Conservation (phyloP, 2,888 invertebrate genomes). For the Lycocerus yunnanus region DNA sequence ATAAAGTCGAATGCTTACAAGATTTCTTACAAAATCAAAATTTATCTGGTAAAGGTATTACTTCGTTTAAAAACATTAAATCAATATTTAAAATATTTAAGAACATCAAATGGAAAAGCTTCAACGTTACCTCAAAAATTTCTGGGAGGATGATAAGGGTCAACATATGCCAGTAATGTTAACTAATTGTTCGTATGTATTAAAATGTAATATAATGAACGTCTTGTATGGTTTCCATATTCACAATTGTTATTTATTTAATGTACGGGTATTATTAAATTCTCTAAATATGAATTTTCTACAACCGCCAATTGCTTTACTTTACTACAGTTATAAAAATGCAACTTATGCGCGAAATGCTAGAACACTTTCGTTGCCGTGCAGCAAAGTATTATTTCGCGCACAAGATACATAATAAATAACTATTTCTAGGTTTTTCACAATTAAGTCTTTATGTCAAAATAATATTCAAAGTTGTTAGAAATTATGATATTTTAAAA, state of each 20-base stretch:
- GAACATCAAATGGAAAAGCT: constrained; percentile 55
- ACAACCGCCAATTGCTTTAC: too few relatives aligned
- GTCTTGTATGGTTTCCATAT: constrained; percentile 15
- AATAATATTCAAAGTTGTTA: too few relatives aligned
- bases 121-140: constrained; percentile 53
- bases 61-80: not conserved
- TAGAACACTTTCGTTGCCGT: too few relatives aligned
- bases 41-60: constrained; percentile 9
- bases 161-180: constrained; percentile 10
- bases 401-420: too few relatives aligned
- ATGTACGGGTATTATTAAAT: not conserved
- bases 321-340: too few relatives aligned
- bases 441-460: too few relatives aligned
- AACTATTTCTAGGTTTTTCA: too few relatives aligned
- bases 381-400: too few relatives aligned
- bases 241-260: constrained; percentile 9
- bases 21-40: constrained; percentile 13
- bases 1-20: constrained; percentile 2
- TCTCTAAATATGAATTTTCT: not conserved
- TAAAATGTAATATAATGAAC: constrained; percentile 13
- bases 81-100: not conserved
- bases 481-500: too few relatives aligned
- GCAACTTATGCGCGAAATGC: too few relatives aligned
- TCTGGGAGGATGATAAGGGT: constrained; percentile 14
- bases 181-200: constrained; percentile 9